Evolutionary conservation across 2,113 vertebrate genomes (phyloP).

Genomic region (Helogale parvula): DNA sequence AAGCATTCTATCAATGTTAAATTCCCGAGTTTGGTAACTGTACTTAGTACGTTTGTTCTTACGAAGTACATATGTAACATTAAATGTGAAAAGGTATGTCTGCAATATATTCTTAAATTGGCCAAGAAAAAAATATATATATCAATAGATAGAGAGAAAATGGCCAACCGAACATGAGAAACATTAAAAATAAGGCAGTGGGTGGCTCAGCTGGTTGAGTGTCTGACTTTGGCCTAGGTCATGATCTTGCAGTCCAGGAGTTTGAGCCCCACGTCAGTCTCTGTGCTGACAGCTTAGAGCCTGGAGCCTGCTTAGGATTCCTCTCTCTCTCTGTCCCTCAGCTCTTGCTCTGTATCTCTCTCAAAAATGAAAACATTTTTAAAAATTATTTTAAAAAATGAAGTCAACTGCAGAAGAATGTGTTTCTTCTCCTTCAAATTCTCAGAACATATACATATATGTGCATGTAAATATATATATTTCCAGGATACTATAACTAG

Average conservation of each 20-base stretch:
- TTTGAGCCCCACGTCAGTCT: no score
- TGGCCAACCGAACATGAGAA: neutral
- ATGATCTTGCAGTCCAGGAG: no score
- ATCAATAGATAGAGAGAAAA: neutral
- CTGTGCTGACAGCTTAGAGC: no score
- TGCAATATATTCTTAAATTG: neutral
- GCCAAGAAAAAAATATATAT: neutral
- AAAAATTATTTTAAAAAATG: neutral
- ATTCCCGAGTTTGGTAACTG: neutral
- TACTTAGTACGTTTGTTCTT: neutral
- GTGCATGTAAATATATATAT: neutral
- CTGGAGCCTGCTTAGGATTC: no score
- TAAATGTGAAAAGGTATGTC: neutral
- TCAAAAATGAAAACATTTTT: no score
- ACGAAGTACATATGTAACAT: neutral
- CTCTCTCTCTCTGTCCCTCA: no score
- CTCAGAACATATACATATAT: neutral
- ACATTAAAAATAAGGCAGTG: neutral
- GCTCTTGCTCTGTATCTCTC: no score
- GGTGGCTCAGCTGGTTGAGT: no score
- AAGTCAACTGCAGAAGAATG: neutral
- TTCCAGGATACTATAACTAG: neutral
- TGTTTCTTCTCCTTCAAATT: constrained; percentile 40
- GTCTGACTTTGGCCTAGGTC: no score
- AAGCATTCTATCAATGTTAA: neutral